A percentile compares a stretch with the other conserved stretches of the same genome.
Conservation (phyloP, 2,888 invertebrate species). For the Drosophila dives region DNA sequence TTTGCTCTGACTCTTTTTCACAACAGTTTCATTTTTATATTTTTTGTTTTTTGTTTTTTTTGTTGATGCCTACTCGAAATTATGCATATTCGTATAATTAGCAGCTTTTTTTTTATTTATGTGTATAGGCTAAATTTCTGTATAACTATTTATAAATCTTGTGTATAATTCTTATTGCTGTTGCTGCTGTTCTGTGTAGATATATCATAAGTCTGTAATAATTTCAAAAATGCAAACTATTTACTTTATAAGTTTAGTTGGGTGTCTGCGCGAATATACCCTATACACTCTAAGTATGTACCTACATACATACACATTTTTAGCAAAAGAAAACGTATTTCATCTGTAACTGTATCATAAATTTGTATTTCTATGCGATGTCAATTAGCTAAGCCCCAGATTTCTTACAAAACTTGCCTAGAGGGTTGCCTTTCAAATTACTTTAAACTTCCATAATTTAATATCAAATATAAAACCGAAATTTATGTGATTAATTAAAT, state of each 20-base stretch:
- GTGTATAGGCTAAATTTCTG: slow-evolving; percentile 34
- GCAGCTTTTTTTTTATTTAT: slow-evolving; percentile 30
- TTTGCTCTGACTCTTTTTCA: slow-evolving; percentile 4
- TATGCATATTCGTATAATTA: slow-evolving; percentile 43
- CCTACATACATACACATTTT: slow-evolving; percentile 23
- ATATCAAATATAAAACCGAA: background rate
- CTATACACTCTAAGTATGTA: slow-evolving; percentile 26
- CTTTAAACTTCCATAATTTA: background rate
- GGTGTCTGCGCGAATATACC: slow-evolving; percentile 26
- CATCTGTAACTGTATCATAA: slow-evolving; percentile 29
- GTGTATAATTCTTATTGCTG: slow-evolving; percentile 49
- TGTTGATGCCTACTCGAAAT: slow-evolving; percentile 26
- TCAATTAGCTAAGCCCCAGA: slow-evolving; percentile 20
- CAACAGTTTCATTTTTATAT: slow-evolving; percentile 10
- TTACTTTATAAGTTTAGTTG: slow-evolving; percentile 43
- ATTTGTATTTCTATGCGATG: slow-evolving; percentile 9
- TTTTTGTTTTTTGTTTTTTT: background rate
- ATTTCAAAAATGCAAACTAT: slow-evolving; percentile 60
- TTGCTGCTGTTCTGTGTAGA: slow-evolving; percentile 31
- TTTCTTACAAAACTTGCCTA: background rate
- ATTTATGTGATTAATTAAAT: background rate
- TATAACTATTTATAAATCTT: slow-evolving; percentile 60
- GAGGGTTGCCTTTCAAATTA: slow-evolving; percentile 1
- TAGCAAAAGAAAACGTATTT: slow-evolving; percentile 36
- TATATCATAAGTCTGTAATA: slow-evolving; percentile 54